phyloP scores from a whole-genome alignment of 2,797 vertebrate species.

The Myotis vivesi region DNA sequence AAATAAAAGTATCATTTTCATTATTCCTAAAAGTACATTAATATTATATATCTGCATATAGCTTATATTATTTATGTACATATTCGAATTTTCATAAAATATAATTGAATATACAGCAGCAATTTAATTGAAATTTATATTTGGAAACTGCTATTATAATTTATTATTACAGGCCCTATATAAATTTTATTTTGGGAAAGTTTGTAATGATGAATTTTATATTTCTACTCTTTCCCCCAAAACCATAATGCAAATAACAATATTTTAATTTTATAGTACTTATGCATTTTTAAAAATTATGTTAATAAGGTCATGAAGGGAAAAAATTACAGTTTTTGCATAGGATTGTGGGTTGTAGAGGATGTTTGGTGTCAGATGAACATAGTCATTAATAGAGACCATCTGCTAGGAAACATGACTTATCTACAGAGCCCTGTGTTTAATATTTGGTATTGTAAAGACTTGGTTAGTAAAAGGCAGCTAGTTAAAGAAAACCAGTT shows the following conservation, averaged over 20 bases:
- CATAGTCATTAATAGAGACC: not conserved
- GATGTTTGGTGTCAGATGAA: not conserved
- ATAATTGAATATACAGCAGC: not conserved
- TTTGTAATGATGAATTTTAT: conserved; percentile 15
- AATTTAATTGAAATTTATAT: conserved; percentile 42
- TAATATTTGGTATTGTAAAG: not conserved
- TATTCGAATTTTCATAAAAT: conserved; percentile 40
- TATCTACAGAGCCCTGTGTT: not conserved
- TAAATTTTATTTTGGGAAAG: conserved; percentile 42
- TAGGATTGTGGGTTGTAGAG: not conserved
- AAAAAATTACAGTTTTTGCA: not conserved
- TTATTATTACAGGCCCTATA: not conserved
- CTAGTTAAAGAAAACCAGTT: not conserved
- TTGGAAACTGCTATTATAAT: conserved; percentile 29
- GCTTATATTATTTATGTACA: not conserved
- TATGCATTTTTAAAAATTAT: conserved; percentile 30
- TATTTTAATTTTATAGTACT: conserved; percentile 14
- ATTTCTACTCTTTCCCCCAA: not conserved
- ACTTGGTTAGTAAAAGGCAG: not conserved
- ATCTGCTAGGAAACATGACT: conserved; percentile 1
- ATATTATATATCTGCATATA: not conserved
- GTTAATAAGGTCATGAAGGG: not conserved
- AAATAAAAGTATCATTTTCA: conserved; percentile 4
- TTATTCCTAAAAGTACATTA: conserved; percentile 31
- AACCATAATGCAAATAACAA: not conserved